A percentile compares a stretch with the other conserved stretches of the same genome.
phyloP scores from a whole-genome alignment of 2,797 vertebrate genomes.

The Malacoraja senta region DNA sequence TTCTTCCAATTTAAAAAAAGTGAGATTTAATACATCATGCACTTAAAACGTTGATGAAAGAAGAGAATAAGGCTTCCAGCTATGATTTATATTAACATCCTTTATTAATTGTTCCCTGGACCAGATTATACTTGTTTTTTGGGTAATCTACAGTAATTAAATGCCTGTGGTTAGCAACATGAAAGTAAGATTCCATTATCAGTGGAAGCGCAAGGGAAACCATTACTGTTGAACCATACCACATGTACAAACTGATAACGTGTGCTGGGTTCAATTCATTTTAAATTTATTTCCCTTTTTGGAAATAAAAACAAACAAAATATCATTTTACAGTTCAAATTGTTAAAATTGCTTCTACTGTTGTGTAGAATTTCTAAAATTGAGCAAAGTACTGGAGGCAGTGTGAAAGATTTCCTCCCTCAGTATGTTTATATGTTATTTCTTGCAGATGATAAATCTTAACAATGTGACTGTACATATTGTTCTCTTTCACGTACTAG shows the following conservation, averaged over 20 bases:
- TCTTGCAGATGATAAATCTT: neutral
- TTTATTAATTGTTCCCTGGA: conserved; percentile 16
- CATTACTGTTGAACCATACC: neutral
- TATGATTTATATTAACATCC: conserved; percentile 21
- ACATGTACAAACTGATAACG: conserved; percentile 13
- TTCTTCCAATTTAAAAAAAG: neutral
- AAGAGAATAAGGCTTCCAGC: neutral
- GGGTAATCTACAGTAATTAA: conserved; percentile 15
- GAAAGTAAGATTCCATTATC: conserved; percentile 28
- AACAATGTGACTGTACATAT: neutral
- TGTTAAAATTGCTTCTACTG: neutral
- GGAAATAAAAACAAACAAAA: neutral
- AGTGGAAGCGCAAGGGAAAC: neutral
- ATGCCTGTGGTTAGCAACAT: conserved; percentile 27
- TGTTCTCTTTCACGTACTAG: neutral
- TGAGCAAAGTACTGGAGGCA: neutral
- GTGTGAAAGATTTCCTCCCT: neutral
- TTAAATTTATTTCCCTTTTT: neutral
- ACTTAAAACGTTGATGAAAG: neutral
- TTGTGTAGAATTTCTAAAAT: neutral
- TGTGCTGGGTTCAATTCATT: neutral
- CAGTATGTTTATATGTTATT: neutral
- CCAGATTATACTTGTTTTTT: conserved; percentile 21
- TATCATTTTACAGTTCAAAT: neutral
- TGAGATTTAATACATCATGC: conserved; percentile 13